Base-by-base conservation (phyloP, 2,888 invertebrate species). In the Cosmia trapezina region DNA sequence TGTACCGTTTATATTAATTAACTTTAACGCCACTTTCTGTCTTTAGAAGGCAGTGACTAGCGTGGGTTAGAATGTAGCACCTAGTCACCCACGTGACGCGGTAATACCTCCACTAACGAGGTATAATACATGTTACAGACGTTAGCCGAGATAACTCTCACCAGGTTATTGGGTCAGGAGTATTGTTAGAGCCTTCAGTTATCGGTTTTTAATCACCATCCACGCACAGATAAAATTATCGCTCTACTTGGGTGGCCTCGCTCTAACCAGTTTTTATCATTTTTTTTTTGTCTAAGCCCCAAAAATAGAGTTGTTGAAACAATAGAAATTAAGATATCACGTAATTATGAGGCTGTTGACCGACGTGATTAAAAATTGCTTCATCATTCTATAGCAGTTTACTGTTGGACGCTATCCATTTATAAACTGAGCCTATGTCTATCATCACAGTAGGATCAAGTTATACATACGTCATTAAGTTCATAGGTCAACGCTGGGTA, bases 131-230 rank as follows among this genome's bases (percentile, higher is more conserved):
- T 70, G 72, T 63, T 54, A 70, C 68, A 70, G 60, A 63, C 76
- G 62, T 72, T 68, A 77, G 49, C 71, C 74, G 83, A 75, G 73
- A 80, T 83, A 75, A 73, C 76, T 82, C 70, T 74, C 74, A 73
- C 71, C 76, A 68, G 80, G 85, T 83, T 80, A 73, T 61, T 73
- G 60, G 85, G 85, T 83, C 73, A 85, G 73, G 28, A 76, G 70
- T 70, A 72, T 77, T 84, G 62, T 71, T 78, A 68, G 51, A 71
- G 69, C 49, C 14, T 75, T 51, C 67, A 83, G 70, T 81, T 75
- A 84, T 76, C 53, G 49, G 69, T 62, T 73, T 78, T 71, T 73
- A 75, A 73, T 83, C 57, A n/a, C 17, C 59, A 28, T 54, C 59
- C 47, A 60, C 64, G 54, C 43, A 57, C 37, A 69, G 66, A 76